Evolutionary conservation across 1,140 invertebrate genomes (phyloP).

Genomic region (Drosophila nebulosa): DNA sequence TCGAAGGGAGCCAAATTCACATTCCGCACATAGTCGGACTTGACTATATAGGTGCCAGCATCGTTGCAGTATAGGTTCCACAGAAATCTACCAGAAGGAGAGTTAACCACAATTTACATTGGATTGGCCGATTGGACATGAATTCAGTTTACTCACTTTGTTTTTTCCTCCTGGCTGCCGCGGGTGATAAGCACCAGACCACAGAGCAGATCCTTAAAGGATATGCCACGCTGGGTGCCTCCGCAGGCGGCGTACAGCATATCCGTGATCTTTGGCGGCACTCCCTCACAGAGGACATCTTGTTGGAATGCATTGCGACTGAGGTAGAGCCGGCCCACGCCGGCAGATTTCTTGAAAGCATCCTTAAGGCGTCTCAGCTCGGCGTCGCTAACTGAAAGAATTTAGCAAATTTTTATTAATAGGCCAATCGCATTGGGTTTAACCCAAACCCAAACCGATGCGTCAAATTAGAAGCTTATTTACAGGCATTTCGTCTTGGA

Average conservation of each 20-base stretch:
- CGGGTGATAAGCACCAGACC: conserved; percentile 92
- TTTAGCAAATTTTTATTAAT: conserved; percentile 8
- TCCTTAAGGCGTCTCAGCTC: conserved; percentile 91
- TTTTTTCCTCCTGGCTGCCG: conserved; percentile 91
- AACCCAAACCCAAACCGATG: conserved; percentile 3
- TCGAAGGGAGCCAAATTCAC: conserved; percentile 82
- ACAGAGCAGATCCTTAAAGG: conserved; percentile 90
- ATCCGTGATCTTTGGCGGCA: conserved; percentile 89
- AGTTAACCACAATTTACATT: background rate
- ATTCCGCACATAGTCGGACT: conserved; percentile 88
- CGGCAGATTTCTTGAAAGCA: conserved; percentile 91
- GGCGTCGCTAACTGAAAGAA: conserved; percentile 86
- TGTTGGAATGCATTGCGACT: conserved; percentile 88
- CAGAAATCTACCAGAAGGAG: conserved; percentile 84
- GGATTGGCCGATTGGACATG: no score
- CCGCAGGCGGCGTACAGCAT: conserved; percentile 91
- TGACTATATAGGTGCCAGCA: conserved; percentile 87
- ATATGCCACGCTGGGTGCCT: conserved; percentile 89
- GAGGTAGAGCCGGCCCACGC: conserved; percentile 86
- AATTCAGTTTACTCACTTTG: conserved; percentile 87
- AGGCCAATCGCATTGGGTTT: conserved; percentile 4
- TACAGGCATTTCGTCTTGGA: background rate
- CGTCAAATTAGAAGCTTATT: background rate
- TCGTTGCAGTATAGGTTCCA: conserved; percentile 94
- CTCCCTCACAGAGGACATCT: conserved; percentile 92